phyloP scores from a whole-genome alignment of 2,888 invertebrate genomes.

The Pseudococcus jackbeardsleyi region DNA sequence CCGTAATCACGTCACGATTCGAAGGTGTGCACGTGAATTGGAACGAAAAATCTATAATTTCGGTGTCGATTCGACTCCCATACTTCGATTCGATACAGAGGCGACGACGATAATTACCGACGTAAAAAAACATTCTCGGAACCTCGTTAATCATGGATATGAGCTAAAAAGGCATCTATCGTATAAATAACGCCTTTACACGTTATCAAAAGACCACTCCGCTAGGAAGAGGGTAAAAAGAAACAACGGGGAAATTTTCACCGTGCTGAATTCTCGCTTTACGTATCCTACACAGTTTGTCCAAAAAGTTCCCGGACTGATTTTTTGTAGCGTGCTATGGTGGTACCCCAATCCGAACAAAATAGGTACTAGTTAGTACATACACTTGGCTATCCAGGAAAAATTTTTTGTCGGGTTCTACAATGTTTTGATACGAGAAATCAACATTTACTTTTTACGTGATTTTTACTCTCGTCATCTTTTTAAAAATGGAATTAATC shows the following conservation, averaged over 20 bases:
- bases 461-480: too few relatives aligned
- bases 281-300: too few relatives aligned
- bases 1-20: constrained; percentile 10
- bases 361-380: too few relatives aligned
- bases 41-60: constrained; percentile 7
- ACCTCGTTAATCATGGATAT: constrained; percentile 37
- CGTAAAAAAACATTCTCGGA: not conserved
- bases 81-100: not conserved
- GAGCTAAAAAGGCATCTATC: not conserved
- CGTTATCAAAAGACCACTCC: not conserved
- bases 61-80: not conserved
- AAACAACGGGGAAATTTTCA: not conserved
- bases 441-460: too few relatives aligned
- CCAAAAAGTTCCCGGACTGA: too few relatives aligned
- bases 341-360: too few relatives aligned
- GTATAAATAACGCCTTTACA: not conserved
- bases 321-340: too few relatives aligned
- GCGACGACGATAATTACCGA: constrained; percentile 37
- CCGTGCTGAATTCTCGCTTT: not conserved
- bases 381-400: too few relatives aligned
- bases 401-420: too few relatives aligned
- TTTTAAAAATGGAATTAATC: too few relatives aligned
- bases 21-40: not conserved
- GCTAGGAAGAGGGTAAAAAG: not conserved
- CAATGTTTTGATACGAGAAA: too few relatives aligned